Evolutionary conservation across 1,140 invertebrate species (phyloP), one percentile per base, ranked within the genome.

Genomic region (Panagrolaimus sp.): DNA sequence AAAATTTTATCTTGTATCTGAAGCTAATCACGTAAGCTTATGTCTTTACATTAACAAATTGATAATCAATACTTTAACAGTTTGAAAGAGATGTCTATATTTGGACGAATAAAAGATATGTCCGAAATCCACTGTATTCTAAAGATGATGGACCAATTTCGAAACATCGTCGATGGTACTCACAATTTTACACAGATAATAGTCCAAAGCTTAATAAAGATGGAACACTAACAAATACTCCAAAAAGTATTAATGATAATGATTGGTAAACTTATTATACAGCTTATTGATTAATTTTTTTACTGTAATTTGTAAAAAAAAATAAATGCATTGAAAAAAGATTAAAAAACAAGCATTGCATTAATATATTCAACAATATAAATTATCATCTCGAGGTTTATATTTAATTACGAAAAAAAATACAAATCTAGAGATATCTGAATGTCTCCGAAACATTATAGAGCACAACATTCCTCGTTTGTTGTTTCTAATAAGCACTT

Each of bases 21-120:
- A 93, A 85, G 88, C 88, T 13, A 84, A 88, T 23, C 91, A 91
- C 90, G 90, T 90, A 84, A 84, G 81, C 67, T n/a, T 11, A 11
- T 27, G 25, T 38, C n/a, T n/a, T 69, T 57, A 43, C 7, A 38
- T 38, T 38, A 14, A 63, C 44, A 47, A 44, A 42, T 63, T 11
- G 47, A n/a, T n/a, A n/a, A n/a, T n/a, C n/a, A n/a, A n/a, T n/a
- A n/a, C n/a, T 42, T 73, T 85, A 85, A 70, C 83, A 91, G 90
- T 89, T 94, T 78, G 88, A 92, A 80, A 86, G 92, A 3, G 92
- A 95, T 78, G 88, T 93, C 0, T 86, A 87, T 67, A 88, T 94
- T 5, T 95, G 92, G 92, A 93, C 93, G 78, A 88, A 90, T 84
- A 94, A 94, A 79, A 87, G 86, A 46, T 93, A 88, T 81, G 82